These are phyloP conservation scores for Brachypteracias leptosomus DNA, from an alignment of 2,113 vertebrate species.

Conservation along the genomic window DNA sequence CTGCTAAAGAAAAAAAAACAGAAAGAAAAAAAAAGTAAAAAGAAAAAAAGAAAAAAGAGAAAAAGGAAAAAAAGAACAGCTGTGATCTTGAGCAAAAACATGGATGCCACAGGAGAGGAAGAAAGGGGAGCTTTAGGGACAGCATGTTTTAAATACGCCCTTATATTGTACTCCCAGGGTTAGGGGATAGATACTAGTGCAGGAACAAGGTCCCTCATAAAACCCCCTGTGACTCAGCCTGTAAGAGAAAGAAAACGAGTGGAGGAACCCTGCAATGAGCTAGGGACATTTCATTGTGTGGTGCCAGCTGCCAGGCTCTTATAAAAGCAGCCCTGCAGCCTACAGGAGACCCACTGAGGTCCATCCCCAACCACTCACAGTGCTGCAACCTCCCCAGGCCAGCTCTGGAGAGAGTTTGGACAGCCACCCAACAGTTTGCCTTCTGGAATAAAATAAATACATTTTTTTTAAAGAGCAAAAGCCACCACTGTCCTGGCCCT, in stretches of 20 bases:
- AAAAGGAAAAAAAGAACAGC: not conserved
- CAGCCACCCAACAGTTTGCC: not conserved
- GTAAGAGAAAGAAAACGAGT: not conserved
- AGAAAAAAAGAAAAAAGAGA: too few relatives aligned
- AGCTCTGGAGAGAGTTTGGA: not conserved
- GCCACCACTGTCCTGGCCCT: not conserved
- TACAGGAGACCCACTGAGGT: not conserved
- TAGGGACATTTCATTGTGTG: not conserved
- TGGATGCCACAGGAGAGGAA: not conserved
- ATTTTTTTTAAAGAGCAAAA: not conserved
- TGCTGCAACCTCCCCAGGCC: not conserved
- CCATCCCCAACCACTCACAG: accelerated
- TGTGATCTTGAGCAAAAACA: not conserved
- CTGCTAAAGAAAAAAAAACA: not conserved
- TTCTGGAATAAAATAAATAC: not conserved
- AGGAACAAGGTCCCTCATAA: not conserved
- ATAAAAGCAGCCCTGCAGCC: not conserved
- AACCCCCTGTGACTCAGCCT: not conserved
- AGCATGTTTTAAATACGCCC: not conserved
- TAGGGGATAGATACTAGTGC: not conserved
- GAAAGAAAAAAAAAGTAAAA: not conserved
- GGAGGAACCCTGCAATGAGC: not conserved
- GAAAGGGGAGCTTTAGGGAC: not conserved
- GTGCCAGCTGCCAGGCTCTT: not conserved
- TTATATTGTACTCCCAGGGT: not conserved